Base-by-base conservation (phyloP, 2,797 vertebrate species). In the Paramormyrops hopkinsi region DNA sequence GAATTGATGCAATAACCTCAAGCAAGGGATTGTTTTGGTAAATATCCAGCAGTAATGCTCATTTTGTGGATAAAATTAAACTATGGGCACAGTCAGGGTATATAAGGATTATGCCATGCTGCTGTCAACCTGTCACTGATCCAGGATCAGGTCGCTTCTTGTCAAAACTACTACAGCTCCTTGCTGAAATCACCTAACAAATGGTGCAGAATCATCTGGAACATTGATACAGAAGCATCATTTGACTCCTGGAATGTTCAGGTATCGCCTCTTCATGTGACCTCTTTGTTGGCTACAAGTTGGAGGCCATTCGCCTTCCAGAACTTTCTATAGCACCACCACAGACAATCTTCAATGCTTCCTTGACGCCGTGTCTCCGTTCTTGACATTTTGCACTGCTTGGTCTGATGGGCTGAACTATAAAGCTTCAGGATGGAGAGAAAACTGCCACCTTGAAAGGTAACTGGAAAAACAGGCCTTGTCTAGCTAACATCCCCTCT, bases 401-500 rank as follows among this genome's bases (percentile, higher is more conserved):
- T 29, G 17, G 73, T 19, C 14, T 79, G 37, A 79, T 17, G 41
- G 33, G 37, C 33, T 19, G 37, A 79, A 41, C 73, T 37, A 19
- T n/a, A 22, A 46, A 44, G 76, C 44, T 46, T 44, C 17, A 4
- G 37, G 7, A 33, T 48, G 73, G 5, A 59, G 53, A 82, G 19
- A 22, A 37, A 48, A 54, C 3, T 33, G 76, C 2, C 33, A 89
- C 76, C 37, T 62, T 89, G 37, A 33, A 25, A 44, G 37, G 29
- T 73, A 88, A 88, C 37, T 33, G 65, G 37, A 84, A 82, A 82
- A 82, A n/a, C 29, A n/a, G 9, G 86, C 54, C 33, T 37, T 46
- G 51, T 89, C 73, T 79, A 46, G 51, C n/a, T 56, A 33, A 89
- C 73, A 79, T 88, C 44, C 88, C 29, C 1, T 9, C 85, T 82